These are phyloP conservation scores for Panagrolaimus sp. DNA, from an alignment of 1,140 invertebrate species.

Conservation along the genomic window DNA sequence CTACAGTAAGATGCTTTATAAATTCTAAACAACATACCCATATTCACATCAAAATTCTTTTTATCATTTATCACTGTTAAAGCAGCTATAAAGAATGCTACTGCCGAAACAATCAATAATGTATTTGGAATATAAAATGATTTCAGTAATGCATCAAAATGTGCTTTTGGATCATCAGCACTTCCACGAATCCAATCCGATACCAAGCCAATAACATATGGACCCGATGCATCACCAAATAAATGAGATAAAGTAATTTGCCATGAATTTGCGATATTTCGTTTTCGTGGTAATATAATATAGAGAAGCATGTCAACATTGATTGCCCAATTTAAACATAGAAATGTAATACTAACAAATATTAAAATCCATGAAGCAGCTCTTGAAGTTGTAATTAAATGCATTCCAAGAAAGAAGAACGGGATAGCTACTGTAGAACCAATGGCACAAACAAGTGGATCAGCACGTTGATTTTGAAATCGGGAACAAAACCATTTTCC, in stretches of 20 bases:
- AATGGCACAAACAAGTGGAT: constrained; percentile 83
- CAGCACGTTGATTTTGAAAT: constrained; percentile 66
- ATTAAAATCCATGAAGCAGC: constrained; percentile 66
- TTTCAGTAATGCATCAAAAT: constrained; percentile 27
- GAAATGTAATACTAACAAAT: constrained; percentile 63
- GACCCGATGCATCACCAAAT: constrained; percentile 41
- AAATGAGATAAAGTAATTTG: constrained; percentile 64
- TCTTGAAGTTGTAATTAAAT: constrained; percentile 59
- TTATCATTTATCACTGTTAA: neutral
- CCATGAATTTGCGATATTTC: constrained; percentile 85
- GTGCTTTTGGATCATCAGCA: constrained; percentile 10
- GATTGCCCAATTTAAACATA: constrained; percentile 96
- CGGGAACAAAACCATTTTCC: constrained; percentile 18
- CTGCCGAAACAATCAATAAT: constrained; percentile 26
- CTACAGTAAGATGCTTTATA: too few relatives aligned
- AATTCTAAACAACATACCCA: neutral
- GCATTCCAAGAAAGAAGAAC: constrained; percentile 67
- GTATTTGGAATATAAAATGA: constrained; percentile 36
- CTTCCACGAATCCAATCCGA: constrained; percentile 23
- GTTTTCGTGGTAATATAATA: constrained; percentile 69
- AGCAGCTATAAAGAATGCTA: neutral
- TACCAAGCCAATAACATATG: constrained; percentile 39
- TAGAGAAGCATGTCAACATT: constrained; percentile 88
- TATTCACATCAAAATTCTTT: neutral
- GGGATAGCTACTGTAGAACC: constrained; percentile 79